Evolutionary conservation across 2,888 invertebrate species (phyloP).

Genomic region (Macrophya annulata): DNA sequence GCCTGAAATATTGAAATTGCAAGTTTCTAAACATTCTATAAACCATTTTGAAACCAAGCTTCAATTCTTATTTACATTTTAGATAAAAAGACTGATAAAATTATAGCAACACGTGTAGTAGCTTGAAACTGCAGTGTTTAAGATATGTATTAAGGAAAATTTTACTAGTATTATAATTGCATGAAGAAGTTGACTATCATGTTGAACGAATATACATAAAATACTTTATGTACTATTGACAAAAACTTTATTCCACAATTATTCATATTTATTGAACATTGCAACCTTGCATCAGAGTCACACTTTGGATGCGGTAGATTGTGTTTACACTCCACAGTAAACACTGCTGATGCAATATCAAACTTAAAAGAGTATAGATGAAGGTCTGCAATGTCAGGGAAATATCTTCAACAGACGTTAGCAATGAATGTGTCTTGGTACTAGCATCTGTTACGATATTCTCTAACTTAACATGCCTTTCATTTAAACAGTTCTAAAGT

Average conservation of each 20-base stretch:
- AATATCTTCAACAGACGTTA: constrained; percentile 56
- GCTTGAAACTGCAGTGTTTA: neutral
- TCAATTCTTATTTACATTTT: neutral
- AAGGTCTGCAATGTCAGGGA: constrained; percentile 42
- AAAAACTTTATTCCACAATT: neutral
- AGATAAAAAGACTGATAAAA: neutral
- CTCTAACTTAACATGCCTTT: neutral
- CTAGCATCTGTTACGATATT: constrained; percentile 57
- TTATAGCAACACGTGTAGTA: neutral
- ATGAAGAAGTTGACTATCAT: neutral
- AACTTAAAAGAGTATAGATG: constrained; percentile 33
- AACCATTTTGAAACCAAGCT: neutral
- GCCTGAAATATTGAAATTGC: neutral
- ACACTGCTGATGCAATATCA: constrained; percentile 35
- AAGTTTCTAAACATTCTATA: neutral
- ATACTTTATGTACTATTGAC: constrained; percentile 1
- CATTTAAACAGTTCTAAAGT: neutral
- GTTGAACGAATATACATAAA: neutral
- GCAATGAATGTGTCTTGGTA: constrained; percentile 61
- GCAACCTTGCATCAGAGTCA: constrained; percentile 31
- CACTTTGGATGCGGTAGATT: neutral
- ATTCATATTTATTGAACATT: constrained; percentile 15
- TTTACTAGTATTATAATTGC: neutral
- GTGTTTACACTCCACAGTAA: constrained; percentile 38
- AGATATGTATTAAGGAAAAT: neutral